phyloP scores from a whole-genome alignment of 2,113 vertebrate species.

The Mungos mungo region DNA sequence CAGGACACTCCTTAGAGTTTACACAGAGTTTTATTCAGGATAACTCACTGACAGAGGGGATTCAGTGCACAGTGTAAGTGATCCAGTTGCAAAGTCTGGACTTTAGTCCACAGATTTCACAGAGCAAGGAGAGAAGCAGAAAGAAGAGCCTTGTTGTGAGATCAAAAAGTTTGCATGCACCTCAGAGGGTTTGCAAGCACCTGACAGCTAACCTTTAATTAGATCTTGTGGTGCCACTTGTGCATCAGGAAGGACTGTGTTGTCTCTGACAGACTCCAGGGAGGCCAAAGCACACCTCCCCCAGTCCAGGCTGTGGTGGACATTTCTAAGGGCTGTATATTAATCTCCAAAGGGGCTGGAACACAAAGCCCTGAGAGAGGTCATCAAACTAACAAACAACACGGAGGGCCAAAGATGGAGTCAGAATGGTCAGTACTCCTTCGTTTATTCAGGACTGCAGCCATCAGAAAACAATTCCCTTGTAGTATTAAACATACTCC shows the following conservation, averaged over 20 bases:
- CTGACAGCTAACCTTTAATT: not conserved
- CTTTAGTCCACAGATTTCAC: not conserved
- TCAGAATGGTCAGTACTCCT: not conserved
- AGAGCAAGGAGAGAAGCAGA: not conserved
- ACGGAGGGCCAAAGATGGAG: not conserved
- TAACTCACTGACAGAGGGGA: not conserved
- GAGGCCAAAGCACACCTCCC: not conserved
- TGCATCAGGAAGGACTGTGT: not conserved
- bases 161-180: not conserved
- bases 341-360: not conserved
- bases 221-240: not conserved
- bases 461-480: not conserved
- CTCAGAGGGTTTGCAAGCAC: not conserved
- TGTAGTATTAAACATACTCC: not conserved
- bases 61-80: not conserved
- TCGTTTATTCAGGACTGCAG: not conserved
- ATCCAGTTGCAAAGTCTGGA: not conserved
- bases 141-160: not conserved
- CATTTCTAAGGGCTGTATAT: not conserved
- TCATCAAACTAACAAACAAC: not conserved
- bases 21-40: not conserved
- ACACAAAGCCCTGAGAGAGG: not conserved
- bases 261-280: not conserved
- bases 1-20: not conserved
- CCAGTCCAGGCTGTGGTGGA: accelerated